Evolutionary conservation across 2,797 vertebrate species (phyloP).

Genomic region (Bufotes viridis): DNA sequence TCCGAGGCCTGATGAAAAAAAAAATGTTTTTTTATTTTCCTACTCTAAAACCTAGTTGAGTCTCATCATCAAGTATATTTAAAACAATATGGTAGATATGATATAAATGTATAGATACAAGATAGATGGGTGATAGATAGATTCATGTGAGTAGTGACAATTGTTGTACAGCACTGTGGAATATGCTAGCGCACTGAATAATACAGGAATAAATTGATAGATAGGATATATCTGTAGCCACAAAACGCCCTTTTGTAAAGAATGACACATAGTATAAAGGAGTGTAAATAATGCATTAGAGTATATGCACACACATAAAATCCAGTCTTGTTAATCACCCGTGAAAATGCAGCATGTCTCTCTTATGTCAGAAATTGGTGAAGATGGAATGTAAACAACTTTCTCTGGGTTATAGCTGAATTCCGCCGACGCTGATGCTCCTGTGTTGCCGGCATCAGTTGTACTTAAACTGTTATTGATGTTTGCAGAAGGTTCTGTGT

Average conservation of each 20-base stretch:
- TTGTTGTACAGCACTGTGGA: too few relatives aligned
- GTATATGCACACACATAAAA: constrained; percentile 9
- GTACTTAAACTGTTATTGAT: constrained; percentile 62
- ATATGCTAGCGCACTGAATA: too few relatives aligned
- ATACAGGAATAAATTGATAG: not conserved
- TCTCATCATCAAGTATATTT: too few relatives aligned
- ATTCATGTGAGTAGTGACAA: not conserved
- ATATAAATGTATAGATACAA: not conserved
- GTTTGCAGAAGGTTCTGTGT: constrained; percentile 67
- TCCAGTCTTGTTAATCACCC: not conserved
- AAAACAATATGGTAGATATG: too few relatives aligned
- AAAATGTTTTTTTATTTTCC: too few relatives aligned
- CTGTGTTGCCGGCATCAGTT: constrained; percentile 60
- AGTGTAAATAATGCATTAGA: constrained; percentile 14
- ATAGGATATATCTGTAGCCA: not conserved
- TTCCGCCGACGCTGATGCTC: constrained; percentile 67
- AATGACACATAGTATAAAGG: not conserved
- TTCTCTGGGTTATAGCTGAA: constrained; percentile 60
- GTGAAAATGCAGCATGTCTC: constrained; percentile 24
- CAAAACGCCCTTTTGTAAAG: not conserved
- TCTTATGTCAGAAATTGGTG: constrained; percentile 57
- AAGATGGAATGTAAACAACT: constrained; percentile 69
- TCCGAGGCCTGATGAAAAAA: too few relatives aligned
- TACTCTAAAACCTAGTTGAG: too few relatives aligned
- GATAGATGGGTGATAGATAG: not conserved